phyloP scores from a whole-genome alignment of 1,140 invertebrate species.

The Platyscapa corneri region DNA sequence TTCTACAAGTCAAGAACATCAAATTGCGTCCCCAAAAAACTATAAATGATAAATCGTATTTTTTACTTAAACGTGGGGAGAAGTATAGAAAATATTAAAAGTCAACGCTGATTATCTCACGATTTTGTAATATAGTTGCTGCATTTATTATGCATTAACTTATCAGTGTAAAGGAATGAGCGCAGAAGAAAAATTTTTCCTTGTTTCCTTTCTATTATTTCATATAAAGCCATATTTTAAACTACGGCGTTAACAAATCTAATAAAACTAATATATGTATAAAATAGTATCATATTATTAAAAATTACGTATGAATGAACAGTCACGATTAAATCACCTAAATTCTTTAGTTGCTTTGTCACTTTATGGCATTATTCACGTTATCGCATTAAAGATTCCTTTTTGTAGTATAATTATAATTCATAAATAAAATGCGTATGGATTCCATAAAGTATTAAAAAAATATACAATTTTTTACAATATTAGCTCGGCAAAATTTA shows the following conservation, averaged over 20 bases:
- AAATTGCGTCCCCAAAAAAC: background rate
- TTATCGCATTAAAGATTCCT: background rate
- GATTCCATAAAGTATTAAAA: slow-evolving; percentile 12
- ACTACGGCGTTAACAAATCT: slow-evolving; percentile 24
- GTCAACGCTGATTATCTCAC: background rate
- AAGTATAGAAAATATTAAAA: slow-evolving; percentile 7
- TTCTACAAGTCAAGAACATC: background rate
- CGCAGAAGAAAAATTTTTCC: background rate
- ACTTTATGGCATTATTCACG: slow-evolving; percentile 48
- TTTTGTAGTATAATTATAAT: background rate
- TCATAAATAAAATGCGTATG: slow-evolving; percentile 41
- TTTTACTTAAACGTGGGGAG: background rate
- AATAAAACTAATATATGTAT: slow-evolving; percentile 13
- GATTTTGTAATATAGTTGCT: background rate
- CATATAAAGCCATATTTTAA: background rate
- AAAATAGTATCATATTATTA: slow-evolving; percentile 19
- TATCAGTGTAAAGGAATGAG: slow-evolving; percentile 7
- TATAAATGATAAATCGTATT: background rate
- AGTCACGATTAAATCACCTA: slow-evolving; percentile 21
- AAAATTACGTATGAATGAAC: slow-evolving; percentile 29
- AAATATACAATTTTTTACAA: slow-evolving; percentile 41
- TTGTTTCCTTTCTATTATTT: background rate
- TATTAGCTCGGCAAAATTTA: slow-evolving; percentile 25
- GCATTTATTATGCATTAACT: background rate
- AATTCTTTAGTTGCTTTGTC: slow-evolving; percentile 44